Base-by-base conservation (phyloP, 2,113 vertebrate species). In the Chaetodon auriga region DNA sequence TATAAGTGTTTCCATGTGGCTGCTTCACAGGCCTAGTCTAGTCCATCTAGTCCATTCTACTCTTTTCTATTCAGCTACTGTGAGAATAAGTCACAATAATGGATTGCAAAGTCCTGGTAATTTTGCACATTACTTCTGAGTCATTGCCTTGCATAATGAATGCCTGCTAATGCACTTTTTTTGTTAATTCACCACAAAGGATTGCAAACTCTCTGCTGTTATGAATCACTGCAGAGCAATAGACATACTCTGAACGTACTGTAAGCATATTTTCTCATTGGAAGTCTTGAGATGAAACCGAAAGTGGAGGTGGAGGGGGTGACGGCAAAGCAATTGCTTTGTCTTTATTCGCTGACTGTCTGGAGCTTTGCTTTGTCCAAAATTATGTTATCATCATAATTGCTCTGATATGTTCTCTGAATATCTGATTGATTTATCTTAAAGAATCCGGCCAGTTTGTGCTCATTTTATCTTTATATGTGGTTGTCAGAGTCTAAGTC, bases 141-240 rank as follows among this genome's bases (percentile, higher is more conserved):
- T 84, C 89, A 89, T 87, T 90, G 78, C 77, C 74, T 70, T 88
- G 87, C 87, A 92, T 89, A 87, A 88, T 91, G 65, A 90, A 89
- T 89, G 85, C 57, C 57, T 35, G 78, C 88, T 90, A 91, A 90
- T 88, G 78, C 83, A 87, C 71, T 83, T 84, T 87, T 89, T 86
- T 75, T 75, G 85, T 87, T 84, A 92, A 90, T 88, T 89, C 79
- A 70, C 78, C 69, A 86, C 81, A 90, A 92, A 86, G 63, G 79
- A 87, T 90, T 87, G 79, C 84, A 87, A 81, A 66, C 8, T 64
- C 71, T 81, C 49, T 4, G 36, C 76, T 75, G 38, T 38, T 68
- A 68, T 82, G 80, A 90, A 85, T 92, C 79, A 85, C 79, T n/a
- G 75, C 62, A 51, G 25, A 77, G 48, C 23, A 36, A 68, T 62